Conservation (phyloP, 2,797 vertebrate species). For the Odontamblyopus lacepedii region DNA sequence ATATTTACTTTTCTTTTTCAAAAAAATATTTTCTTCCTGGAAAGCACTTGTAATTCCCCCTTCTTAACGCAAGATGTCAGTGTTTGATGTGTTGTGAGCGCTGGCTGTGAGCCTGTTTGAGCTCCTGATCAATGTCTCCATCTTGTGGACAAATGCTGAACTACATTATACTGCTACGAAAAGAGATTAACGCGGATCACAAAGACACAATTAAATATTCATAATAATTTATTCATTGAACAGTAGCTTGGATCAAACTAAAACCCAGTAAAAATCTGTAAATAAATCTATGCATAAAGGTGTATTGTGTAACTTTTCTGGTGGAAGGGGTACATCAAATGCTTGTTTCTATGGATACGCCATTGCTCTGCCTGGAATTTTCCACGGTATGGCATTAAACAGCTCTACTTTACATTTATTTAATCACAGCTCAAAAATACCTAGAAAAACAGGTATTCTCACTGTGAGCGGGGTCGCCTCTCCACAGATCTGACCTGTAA, state of each 20-base stretch:
- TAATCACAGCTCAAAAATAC: no score
- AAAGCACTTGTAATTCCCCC: neutral
- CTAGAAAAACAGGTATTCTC: no score
- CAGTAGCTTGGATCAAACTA: neutral
- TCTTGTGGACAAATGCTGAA: slow-evolving; percentile 8
- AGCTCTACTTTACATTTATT: no score
- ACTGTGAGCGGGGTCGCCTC: no score
- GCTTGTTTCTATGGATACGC: no score
- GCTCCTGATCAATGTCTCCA: neutral
- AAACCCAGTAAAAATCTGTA: neutral
- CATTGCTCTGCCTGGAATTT: no score
- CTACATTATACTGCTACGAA: neutral
- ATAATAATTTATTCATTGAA: slow-evolving; percentile 10
- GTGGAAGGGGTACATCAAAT: no score
- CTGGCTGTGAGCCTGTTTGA: neutral
- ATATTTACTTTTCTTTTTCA: no score
- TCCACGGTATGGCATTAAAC: no score
- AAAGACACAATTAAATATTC: neutral
- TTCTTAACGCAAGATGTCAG: neutral
- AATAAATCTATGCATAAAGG: neutral
- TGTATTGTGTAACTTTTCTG: no score
- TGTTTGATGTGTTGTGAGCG: neutral
- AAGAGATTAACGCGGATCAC: neutral
- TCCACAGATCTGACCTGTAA: no score
- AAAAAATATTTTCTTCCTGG: neutral